Base-by-base conservation (phyloP, 2,797 vertebrate species). In the Cuniculus paca region DNA sequence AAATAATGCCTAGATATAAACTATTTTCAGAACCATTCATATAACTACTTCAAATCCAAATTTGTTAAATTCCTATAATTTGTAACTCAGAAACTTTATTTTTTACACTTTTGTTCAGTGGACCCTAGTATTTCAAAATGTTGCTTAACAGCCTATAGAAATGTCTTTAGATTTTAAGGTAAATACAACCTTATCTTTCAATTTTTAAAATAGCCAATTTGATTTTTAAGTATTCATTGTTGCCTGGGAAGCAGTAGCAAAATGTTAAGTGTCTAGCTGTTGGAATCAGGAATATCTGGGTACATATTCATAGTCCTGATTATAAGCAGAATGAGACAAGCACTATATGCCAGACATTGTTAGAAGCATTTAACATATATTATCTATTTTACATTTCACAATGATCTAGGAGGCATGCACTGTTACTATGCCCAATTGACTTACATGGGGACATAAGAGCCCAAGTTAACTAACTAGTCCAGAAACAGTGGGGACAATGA, bases 1-100 rank as follows among this genome's bases (percentile, higher is more conserved):
- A 94, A 90, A 78, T 65, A 75, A 78, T 22, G 17, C 12, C 74
- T 72, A 16, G 48, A 87, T 9, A 72, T 50, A 88, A 93, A 75
- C 28, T 74, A 22, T 90, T 94, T 54, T 90, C 58, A 52, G n/a
- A 84, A 90, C n/a, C 11, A 90, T 68, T 91, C 63, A 68, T 11
- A 12, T 92, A 94, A 86, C 60, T 92, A 78, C 63, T 78, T 68
- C 34, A 78, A 87, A 24, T 78, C 77, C 72, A 90, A 78, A 95
- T 87, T 79, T 88, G 72, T n/a, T 88, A 91, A 87, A 93, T 93
- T 93, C 36, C 72, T 94, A 60, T 24, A n/a, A 12, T 68, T 70
- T 95, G n/a, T 79, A 74, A 42, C 70, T 96, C 90, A 45, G 50
- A 84, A 75, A n/a, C 50, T 75, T 90, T 78, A 39, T 83, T 88